These are phyloP conservation scores for Helicoverpa armigera DNA, from an alignment of 1,140 invertebrate genomes.

Conservation along the genomic window DNA sequence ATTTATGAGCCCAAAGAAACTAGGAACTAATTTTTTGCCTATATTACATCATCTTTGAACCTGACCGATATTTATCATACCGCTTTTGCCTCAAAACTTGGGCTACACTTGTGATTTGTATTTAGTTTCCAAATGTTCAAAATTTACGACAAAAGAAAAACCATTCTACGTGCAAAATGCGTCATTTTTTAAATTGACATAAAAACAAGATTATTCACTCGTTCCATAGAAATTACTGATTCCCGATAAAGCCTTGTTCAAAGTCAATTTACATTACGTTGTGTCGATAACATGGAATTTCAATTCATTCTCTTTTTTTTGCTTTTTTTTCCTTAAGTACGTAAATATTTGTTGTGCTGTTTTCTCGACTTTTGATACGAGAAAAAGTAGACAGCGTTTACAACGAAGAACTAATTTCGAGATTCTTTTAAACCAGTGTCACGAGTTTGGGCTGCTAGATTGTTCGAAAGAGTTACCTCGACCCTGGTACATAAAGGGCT, in stretches of 20 bases:
- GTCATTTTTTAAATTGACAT: slow-evolving; percentile 36
- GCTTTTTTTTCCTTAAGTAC: not conserved
- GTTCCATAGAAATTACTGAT: slow-evolving; percentile 17
- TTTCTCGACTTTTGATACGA: not conserved
- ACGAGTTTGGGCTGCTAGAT: no score
- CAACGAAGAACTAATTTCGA: no score
- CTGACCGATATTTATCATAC: not conserved
- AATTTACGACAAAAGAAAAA: slow-evolving; percentile 58
- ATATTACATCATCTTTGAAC: no score
- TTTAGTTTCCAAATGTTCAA: slow-evolving; percentile 64
- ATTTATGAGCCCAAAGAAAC: no score
- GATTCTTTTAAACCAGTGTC: no score
- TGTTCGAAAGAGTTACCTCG: no score
- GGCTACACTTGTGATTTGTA: slow-evolving; percentile 48
- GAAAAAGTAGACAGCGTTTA: not conserved
- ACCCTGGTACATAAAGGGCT: no score
- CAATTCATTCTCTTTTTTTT: not conserved
- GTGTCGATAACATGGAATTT: slow-evolving; percentile 10
- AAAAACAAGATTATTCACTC: slow-evolving; percentile 15
- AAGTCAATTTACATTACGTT: slow-evolving; percentile 10
- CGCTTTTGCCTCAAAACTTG: not conserved
- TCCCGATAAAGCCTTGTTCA: slow-evolving; percentile 8
- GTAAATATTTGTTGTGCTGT: not conserved
- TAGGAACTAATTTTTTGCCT: no score
- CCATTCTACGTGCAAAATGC: slow-evolving; percentile 58